Conservation (phyloP, 2,113 vertebrate genomes). For the Cacatua alba region DNA sequence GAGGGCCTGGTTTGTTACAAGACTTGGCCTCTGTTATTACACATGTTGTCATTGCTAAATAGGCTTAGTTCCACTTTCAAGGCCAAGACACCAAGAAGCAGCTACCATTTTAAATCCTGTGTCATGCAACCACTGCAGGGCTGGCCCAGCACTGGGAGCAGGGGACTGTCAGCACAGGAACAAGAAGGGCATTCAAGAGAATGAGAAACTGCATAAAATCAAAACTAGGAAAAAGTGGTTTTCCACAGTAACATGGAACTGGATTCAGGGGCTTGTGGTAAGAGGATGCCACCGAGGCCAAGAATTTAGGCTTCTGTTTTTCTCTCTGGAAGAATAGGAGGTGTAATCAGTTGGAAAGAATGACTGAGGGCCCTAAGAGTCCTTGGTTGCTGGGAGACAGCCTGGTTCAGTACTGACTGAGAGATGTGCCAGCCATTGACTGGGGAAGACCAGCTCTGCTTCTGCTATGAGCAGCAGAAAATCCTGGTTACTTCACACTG, state of each 20-base stretch:
- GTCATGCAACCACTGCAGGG: background rate
- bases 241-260: background rate
- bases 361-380: background rate
- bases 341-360: background rate
- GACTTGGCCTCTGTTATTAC: background rate
- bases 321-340: background rate
- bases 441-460: background rate
- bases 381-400: background rate
- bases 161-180: background rate
- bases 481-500: background rate
- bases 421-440: background rate
- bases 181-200: background rate
- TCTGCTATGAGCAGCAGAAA: background rate
- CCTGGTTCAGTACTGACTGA: background rate
- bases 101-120: background rate
- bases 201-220: background rate
- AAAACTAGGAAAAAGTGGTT: background rate
- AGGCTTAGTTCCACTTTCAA: background rate
- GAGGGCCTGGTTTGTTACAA: background rate
- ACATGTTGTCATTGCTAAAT: background rate
- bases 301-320: background rate
- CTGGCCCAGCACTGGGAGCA: background rate
- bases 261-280: background rate
- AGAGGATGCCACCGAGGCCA: background rate
- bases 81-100: background rate